phyloP scores from a whole-genome alignment of 1,140 invertebrate species.

The Druon quercuslanigerum region DNA sequence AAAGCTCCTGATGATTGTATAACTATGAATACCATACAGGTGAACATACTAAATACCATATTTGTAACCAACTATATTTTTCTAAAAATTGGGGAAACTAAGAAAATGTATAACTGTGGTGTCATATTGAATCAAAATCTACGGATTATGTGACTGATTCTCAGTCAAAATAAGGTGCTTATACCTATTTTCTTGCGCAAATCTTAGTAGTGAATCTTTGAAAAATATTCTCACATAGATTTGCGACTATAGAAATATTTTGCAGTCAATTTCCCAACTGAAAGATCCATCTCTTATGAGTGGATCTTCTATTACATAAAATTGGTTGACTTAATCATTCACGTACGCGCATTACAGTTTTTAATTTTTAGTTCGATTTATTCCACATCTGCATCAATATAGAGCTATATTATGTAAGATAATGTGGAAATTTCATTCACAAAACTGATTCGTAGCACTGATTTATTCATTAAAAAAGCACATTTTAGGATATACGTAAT shows the following conservation, averaged over 20 bases:
- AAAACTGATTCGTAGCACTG: no score
- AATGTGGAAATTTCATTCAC: no score
- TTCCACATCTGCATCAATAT: background rate
- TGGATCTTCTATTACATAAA: background rate
- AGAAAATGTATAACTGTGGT: slow-evolving; percentile 43
- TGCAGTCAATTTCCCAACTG: background rate
- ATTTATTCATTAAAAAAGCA: no score
- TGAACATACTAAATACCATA: no score
- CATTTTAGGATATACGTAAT: no score
- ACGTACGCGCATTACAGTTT: background rate
- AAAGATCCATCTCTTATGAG: background rate
- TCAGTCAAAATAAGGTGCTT: slow-evolving; percentile 49
- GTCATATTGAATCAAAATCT: slow-evolving; percentile 55
- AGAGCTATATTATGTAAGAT: no score
- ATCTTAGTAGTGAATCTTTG: slow-evolving; percentile 45
- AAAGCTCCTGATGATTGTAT: no score
- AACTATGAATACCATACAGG: no score
- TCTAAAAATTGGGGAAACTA: slow-evolving; percentile 39
- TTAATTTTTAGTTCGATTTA: background rate
- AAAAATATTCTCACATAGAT: slow-evolving; percentile 46
- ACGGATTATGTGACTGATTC: slow-evolving; percentile 58
- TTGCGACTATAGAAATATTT: slow-evolving; percentile 32
- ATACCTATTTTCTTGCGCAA: slow-evolving; percentile 58
- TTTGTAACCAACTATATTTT: background rate
- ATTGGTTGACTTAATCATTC: background rate